Base-by-base conservation (phyloP, 1,140 invertebrate species). In the Saxidomus purpurata region DNA sequence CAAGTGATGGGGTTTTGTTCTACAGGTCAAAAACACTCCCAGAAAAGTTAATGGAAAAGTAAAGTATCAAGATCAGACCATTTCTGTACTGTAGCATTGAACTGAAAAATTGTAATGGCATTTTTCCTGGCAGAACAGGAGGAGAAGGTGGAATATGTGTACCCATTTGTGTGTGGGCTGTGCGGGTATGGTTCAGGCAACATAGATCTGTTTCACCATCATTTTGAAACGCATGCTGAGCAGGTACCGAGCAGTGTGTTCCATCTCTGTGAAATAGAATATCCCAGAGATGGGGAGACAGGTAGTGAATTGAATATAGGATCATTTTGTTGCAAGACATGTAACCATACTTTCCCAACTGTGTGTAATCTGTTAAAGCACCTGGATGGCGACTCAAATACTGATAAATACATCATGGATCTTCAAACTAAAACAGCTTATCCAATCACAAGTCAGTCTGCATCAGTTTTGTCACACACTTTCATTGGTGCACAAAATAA, bases 331-430 rank as follows among this genome's bases (percentile, higher is more conserved):
- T 67, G 61, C n/a, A 67, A 67, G 28, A 36, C 61, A 19, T 67
- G 61, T 34, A 67, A 36, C 19, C 61, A 67, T 28, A 34, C 61
- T 9, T 67, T 67, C 17, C 61, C 61, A 34, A 67, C 61, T 8
- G 61, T 67, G 1, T 67, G 61, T 34, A 3, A 31, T 36, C 61
- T 67, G 2, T 11, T 31, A 8, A 36, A 67, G 34, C 61, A 67
- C 28, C 31, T 67, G 6, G 61, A 67, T 13, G 31, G 34, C 4
- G 61, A 67, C 28, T 67, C 61, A 9, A 67, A 31, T 19, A 31
- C 61, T 31, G 25, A 67, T 67, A 28, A 67, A 67, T 67, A 67
- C n/a, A 67, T 67, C 25, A 67, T 67, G 61, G 61, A 67, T 31
- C 61, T 67, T 28, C 25, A 67, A 36, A 34, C 61, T 3, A 67